Evolutionary conservation across 2,888 invertebrate species (phyloP).

Genomic region (Nebria salina): DNA sequence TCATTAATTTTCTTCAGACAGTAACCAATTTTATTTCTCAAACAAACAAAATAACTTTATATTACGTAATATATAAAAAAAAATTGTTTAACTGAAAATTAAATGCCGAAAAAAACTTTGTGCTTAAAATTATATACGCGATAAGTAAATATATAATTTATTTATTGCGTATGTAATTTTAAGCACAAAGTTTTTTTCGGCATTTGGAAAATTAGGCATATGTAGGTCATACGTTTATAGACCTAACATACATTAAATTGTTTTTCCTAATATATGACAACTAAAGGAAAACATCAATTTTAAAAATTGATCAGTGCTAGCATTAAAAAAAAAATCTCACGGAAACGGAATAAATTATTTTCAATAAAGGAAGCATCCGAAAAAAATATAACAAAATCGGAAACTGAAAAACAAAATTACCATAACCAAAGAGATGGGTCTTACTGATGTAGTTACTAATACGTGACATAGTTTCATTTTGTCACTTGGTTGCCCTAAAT

Average conservation of each 20-base stretch:
- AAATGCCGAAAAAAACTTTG: too few relatives aligned
- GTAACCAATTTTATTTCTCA: background rate
- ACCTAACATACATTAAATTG: too few relatives aligned
- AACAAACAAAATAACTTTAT: too few relatives aligned
- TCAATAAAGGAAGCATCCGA: background rate
- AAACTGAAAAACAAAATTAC: background rate
- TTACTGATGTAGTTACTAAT: background rate
- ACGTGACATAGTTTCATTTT: background rate
- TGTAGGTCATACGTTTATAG: background rate
- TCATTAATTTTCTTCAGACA: background rate
- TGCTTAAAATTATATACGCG: too few relatives aligned
- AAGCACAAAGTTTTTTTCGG: too few relatives aligned
- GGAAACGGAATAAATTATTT: background rate
- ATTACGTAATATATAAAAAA: too few relatives aligned
- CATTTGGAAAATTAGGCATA: too few relatives aligned
- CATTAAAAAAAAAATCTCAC: background rate
- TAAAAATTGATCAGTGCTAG: background rate
- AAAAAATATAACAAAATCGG: background rate
- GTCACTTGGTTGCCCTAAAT: background rate
- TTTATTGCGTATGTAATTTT: too few relatives aligned
- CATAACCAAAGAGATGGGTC: background rate
- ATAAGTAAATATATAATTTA: too few relatives aligned
- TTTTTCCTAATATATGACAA: too few relatives aligned
- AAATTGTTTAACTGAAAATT: too few relatives aligned
- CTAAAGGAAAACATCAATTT: background rate